phyloP scores from a whole-genome alignment of 2,113 vertebrate genomes.

The Tragulus kanchil region DNA sequence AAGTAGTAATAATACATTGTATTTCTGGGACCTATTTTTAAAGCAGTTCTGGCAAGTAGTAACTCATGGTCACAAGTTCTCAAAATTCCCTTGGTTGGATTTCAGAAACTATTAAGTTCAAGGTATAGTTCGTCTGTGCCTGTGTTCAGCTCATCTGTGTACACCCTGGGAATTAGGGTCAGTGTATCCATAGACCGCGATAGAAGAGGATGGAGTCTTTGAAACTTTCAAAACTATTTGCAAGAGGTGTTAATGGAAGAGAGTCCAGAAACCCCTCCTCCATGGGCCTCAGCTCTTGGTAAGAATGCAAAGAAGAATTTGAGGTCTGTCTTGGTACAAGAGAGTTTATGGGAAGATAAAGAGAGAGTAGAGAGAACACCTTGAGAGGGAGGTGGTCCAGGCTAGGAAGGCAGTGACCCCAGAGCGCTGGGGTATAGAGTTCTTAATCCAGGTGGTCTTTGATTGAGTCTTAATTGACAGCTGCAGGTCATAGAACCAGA shows the following conservation, averaged over 20 bases:
- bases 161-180: background rate
- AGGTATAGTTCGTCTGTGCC: background rate
- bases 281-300: background rate
- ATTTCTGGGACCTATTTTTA: background rate
- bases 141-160: background rate
- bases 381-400: background rate
- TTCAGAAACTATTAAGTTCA: constrained; percentile 10
- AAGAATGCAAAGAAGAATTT: background rate
- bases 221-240: background rate
- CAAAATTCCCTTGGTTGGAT: background rate
- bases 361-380: background rate
- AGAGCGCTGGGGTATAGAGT: background rate
- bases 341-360: background rate
- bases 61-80: background rate
- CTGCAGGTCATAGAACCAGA: background rate
- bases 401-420: background rate
- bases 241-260: background rate
- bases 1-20: background rate
- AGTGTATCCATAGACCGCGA: background rate
- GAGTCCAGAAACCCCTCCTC: background rate
- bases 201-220: background rate
- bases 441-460: background rate
- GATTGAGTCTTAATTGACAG: background rate
- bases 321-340: background rate
- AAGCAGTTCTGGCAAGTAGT: background rate